A percentile compares a stretch with the other conserved stretches of the same genome.
Evolutionary conservation across 1,140 invertebrate genomes (phyloP).

Genomic region (Ips nitidus): DNA sequence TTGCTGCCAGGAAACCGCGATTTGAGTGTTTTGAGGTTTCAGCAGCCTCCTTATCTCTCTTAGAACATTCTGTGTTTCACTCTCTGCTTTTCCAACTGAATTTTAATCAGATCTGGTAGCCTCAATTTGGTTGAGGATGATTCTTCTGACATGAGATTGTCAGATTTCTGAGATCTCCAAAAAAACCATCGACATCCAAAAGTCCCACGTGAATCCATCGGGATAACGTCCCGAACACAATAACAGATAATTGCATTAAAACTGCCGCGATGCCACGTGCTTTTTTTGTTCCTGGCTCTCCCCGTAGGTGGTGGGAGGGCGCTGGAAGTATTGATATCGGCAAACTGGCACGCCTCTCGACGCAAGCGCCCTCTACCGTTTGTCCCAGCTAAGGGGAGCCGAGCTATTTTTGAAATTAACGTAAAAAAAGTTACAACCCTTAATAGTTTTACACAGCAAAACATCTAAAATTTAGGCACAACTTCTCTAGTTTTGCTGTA

Average conservation of each 20-base stretch:
- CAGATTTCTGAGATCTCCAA: background rate
- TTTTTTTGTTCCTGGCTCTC: conserved; percentile 42
- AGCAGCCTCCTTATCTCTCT: background rate
- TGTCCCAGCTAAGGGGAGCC: conserved; percentile 4
- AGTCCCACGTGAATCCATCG: conserved; percentile 37
- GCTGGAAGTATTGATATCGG: conserved; percentile 49
- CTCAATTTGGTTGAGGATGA: background rate
- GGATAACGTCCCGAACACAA: conserved; percentile 38
- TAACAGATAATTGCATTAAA: conserved; percentile 45
- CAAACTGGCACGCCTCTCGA: conserved; percentile 42
- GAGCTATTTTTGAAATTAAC: conserved; percentile 40
- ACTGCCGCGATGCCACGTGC: conserved; percentile 43
- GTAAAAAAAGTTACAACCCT: conserved; percentile 19
- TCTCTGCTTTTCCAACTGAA: background rate
- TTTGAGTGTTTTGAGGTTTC: too few relatives aligned
- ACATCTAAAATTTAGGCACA: too few relatives aligned
- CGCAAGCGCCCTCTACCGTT: conserved; percentile 24
- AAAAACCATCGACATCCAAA: conserved; percentile 3
- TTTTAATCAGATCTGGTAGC: background rate
- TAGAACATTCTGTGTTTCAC: background rate
- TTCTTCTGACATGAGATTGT: too few relatives aligned
- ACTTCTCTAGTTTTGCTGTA: too few relatives aligned
- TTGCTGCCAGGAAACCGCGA: too few relatives aligned
- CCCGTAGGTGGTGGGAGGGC: conserved; percentile 36
- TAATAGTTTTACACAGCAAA: too few relatives aligned